These are phyloP conservation scores for Cladorhizidae sp. DNA, from an alignment of 37 sponge, comb jelly and placozoan genomes.

Conservation along the genomic window DNA sequence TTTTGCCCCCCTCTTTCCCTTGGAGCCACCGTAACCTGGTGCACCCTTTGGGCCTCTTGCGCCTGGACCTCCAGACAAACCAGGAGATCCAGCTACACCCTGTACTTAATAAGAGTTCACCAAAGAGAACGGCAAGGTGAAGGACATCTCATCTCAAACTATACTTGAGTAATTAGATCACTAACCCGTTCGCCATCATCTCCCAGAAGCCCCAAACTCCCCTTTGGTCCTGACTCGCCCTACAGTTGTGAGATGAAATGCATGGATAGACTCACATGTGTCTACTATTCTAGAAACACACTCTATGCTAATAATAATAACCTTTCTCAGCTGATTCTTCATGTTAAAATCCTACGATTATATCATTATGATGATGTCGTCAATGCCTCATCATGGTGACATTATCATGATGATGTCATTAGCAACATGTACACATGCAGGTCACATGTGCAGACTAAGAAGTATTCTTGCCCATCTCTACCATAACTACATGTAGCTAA, in stretches of 20 bases:
- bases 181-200: slow-evolving; percentile 12
- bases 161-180: too few relatives aligned
- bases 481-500: too few relatives aligned
- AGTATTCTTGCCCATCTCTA: too few relatives aligned
- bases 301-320: too few relatives aligned
- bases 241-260: not conserved
- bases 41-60: slow-evolving; percentile 21
- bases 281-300: not conserved
- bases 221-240: slow-evolving; percentile 10
- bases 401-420: too few relatives aligned
- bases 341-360: too few relatives aligned
- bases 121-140: not conserved
- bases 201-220: not conserved
- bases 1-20: slow-evolving; percentile 14
- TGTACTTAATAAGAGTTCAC: not conserved
- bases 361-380: too few relatives aligned
- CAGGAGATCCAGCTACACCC: slow-evolving; percentile 26
- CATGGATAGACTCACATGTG: not conserved
- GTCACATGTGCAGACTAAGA: too few relatives aligned
- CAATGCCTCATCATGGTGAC: too few relatives aligned
- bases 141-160: not conserved
- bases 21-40: slow-evolving; percentile 2
- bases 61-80: slow-evolving; percentile 38
- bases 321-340: too few relatives aligned
- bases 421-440: too few relatives aligned